Percentiles rank a stretch among this genome's conserved stretches.
Conservation (phyloP, 2,888 invertebrate genomes). For the Trimorus sp. region DNA sequence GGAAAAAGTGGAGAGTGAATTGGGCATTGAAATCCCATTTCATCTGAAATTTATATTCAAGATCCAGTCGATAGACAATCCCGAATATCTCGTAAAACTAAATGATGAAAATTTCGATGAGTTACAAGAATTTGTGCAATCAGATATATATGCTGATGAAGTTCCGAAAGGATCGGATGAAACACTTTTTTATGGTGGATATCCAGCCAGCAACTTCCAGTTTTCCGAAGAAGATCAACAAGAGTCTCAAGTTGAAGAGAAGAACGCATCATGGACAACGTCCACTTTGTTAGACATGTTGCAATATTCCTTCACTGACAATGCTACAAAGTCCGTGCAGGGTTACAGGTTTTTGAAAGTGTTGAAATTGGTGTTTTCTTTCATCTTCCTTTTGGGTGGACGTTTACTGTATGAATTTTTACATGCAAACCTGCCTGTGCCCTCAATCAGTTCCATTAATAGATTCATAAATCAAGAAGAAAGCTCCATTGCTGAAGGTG, state of each 20-base stretch:
- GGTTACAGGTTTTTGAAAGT: slow-evolving; percentile 17
- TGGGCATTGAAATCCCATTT: neutral
- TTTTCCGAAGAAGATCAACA: neutral
- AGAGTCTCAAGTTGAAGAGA: neutral
- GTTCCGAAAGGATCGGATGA: slow-evolving; percentile 12
- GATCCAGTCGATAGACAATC: neutral
- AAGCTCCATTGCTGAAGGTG: slow-evolving; percentile 11
- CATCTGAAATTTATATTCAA: slow-evolving; percentile 18
- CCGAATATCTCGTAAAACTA: neutral
- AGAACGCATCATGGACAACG: neutral
- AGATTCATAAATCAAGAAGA: slow-evolving; percentile 16
- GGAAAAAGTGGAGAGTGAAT: slow-evolving; percentile 4
- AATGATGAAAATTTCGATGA: neutral
- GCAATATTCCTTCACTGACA: slow-evolving; percentile 1
- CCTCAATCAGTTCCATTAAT: neutral
- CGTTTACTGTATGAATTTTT: slow-evolving; percentile 24
- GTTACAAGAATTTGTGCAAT: slow-evolving; percentile 17
- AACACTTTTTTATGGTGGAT: slow-evolving; percentile 4
- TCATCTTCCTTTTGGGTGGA: slow-evolving; percentile 19
- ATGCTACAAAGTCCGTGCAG: neutral
- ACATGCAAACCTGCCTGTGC: slow-evolving; percentile 21
- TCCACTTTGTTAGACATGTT: slow-evolving; percentile 2
- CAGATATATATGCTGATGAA: neutral
- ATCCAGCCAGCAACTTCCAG: neutral
- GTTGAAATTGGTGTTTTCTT: slow-evolving; percentile 9